A percentile compares a stretch with the other conserved stretches of the same genome.
Conservation (phyloP, 2,888 invertebrate species). For the Apoderus coryli region DNA sequence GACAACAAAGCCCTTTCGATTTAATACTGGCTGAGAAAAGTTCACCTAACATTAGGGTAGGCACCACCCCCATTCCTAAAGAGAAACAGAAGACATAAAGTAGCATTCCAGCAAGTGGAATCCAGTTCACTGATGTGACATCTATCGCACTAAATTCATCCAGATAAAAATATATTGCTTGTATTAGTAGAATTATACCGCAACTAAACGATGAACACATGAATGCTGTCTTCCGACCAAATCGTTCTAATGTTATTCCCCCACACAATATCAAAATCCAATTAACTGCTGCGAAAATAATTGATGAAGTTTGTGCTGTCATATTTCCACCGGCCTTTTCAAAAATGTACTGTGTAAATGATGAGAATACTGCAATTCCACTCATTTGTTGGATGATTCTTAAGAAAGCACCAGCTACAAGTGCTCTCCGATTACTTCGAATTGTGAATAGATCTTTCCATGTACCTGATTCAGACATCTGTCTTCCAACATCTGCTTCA, state of each 20-base stretch:
- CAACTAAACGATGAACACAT: not conserved
- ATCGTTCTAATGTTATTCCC: not conserved
- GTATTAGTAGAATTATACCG: not conserved
- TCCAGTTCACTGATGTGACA: not conserved
- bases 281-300: conserved; percentile 18
- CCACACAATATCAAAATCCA: not conserved
- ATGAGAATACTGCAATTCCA: conserved; percentile 22
- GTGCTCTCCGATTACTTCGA: conserved; percentile 22
- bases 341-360: conserved; percentile 26
- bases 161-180: conserved; percentile 1
- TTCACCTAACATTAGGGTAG: conserved; percentile 1
- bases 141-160: not conserved
- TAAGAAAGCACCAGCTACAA: conserved; percentile 22
- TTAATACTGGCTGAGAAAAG: not conserved
- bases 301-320: conserved; percentile 19
- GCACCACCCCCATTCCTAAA: not conserved
- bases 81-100: not conserved
- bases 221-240: not conserved
- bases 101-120: not conserved
- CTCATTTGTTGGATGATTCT: conserved; percentile 24
- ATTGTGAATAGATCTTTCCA: conserved; percentile 24
- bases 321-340: conserved; percentile 24
- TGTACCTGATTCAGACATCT: conserved; percentile 25
- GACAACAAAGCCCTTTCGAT: conserved; percentile 1
- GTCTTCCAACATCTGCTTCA: conserved; percentile 21